Base-by-base conservation (phyloP, 2,888 invertebrate species). In the Archips xylosteana region DNA sequence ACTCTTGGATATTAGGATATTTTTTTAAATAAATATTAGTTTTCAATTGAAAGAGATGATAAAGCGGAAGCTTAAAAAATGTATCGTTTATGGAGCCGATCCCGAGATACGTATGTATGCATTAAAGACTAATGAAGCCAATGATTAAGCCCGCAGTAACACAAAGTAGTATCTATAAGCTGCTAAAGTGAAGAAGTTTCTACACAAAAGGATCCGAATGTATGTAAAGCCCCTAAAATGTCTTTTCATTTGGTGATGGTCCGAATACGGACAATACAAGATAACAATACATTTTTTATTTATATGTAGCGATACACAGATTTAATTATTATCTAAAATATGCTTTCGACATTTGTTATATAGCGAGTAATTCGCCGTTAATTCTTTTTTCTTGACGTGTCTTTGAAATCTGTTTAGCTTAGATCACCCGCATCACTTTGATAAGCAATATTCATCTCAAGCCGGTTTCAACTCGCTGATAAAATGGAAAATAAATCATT, bases 341-440 rank as follows among this genome's bases (percentile, higher is more conserved):
- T 49, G 49, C 49, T 49, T 49, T 49, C 49, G 12, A 36, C 5
- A 36, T 36, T 12, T 45, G 10, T 45, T 45, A 2, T 42, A 42
- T 45, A 45, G 49, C 49, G 13, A 23, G 32, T 32, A 57, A 32
- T 32, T 32, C 12, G 12, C 32, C 4, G 23, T 57, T 57, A 57
- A 57, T 32, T 57, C 10, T 57, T 15, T 54, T 57, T 57, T 23
- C 32, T 32, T 57, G 57, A 12, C 23, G 57, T 57, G 23, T 57
- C 32, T 57, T 57, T 57, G 23, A 15, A 47, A 47, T 70, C 65
- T 74, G 74, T 74, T 66, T 66, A 74, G 74, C 61, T 70, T 61
- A 66, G 60, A 70, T 66, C 54, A 34, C 15, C 15, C 60, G 23
- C 63, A 60, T 63, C 34, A 47, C 34, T 47, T 63, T 32, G 15